These are phyloP conservation scores for Semnopithecus entellus DNA, from an alignment of 2,113 vertebrate genomes.

Conservation along the genomic window DNA sequence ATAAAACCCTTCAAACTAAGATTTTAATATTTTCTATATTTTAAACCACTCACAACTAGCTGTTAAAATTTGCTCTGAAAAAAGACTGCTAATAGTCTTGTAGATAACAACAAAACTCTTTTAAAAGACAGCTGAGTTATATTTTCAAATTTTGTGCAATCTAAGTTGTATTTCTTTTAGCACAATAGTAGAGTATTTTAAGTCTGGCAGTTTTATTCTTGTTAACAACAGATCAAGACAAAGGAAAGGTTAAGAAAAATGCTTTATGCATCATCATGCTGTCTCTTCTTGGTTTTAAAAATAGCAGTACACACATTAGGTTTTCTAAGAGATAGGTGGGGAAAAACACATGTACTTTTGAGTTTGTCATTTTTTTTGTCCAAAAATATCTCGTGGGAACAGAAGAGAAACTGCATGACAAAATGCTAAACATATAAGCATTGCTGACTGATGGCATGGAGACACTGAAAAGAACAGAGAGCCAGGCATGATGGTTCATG, in stretches of 20 bases:
- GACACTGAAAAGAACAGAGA: background rate
- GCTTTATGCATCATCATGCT: constrained; percentile 36
- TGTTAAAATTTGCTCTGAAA: constrained; percentile 79
- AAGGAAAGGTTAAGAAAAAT: constrained; percentile 79
- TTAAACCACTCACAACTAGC: constrained; percentile 71
- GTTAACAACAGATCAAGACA: constrained; percentile 71
- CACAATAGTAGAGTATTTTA: constrained; percentile 67
- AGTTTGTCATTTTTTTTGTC: background rate
- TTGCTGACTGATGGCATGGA: background rate
- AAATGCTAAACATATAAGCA: constrained; percentile 24
- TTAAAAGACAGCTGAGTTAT: constrained; percentile 66
- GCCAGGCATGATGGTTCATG: too few species aligned
- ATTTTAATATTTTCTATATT: constrained; percentile 68
- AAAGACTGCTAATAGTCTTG: constrained; percentile 69
- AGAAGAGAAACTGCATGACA: constrained; percentile 29
- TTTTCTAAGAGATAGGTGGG: constrained; percentile 31
- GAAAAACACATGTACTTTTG: background rate
- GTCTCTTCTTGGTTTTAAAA: constrained; percentile 71
- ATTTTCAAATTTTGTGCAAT: constrained; percentile 71
- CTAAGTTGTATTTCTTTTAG: constrained; percentile 59
- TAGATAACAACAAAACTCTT: constrained; percentile 66
- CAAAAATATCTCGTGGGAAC: constrained; percentile 28
- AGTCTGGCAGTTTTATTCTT: constrained; percentile 81
- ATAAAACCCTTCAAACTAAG: constrained; percentile 77
- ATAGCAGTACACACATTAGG: constrained; percentile 65